Conservation (phyloP, 2,888 invertebrate genomes). For the Coecobrya sp. region DNA sequence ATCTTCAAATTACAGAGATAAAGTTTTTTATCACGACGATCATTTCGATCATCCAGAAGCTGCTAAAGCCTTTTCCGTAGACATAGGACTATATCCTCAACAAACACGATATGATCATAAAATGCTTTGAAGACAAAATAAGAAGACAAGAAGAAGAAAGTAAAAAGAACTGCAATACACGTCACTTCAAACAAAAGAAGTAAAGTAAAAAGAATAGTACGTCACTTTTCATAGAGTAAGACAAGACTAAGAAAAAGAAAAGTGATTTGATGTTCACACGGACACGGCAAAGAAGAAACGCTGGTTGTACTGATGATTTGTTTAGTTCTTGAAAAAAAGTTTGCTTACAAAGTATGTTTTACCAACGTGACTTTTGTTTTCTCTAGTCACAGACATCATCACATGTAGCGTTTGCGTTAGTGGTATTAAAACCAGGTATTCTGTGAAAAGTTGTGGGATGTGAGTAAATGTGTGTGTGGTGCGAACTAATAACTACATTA, state of each 20-base stretch:
- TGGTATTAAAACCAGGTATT: background rate
- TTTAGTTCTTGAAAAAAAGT: conserved; percentile 45
- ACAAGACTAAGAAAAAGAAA: conserved; percentile 22
- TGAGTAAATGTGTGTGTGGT: conserved; percentile 4
- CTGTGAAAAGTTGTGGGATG: background rate
- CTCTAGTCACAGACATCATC: background rate
- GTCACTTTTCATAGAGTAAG: conserved; percentile 31
- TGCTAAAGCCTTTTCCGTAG: background rate
- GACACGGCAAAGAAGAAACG: background rate
- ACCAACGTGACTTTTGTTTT: conserved; percentile 57
- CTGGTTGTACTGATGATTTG: conserved; percentile 20
- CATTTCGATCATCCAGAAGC: background rate
- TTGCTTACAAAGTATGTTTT: conserved; percentile 26
- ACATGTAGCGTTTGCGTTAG: background rate
- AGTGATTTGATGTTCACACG: conserved; percentile 53
- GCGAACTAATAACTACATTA: conserved; percentile 67
- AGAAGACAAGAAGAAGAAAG: background rate
- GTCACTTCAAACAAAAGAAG: conserved; percentile 49
- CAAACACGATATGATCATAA: background rate
- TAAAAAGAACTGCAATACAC: conserved; percentile 37
- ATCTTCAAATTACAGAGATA: background rate
- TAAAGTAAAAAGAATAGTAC: conserved; percentile 31
- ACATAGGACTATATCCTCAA: background rate
- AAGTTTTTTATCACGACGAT: background rate
- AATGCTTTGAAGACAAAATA: background rate